phyloP scores from a whole-genome alignment of 2,113 vertebrate species.

The Dicaeum eximium region DNA sequence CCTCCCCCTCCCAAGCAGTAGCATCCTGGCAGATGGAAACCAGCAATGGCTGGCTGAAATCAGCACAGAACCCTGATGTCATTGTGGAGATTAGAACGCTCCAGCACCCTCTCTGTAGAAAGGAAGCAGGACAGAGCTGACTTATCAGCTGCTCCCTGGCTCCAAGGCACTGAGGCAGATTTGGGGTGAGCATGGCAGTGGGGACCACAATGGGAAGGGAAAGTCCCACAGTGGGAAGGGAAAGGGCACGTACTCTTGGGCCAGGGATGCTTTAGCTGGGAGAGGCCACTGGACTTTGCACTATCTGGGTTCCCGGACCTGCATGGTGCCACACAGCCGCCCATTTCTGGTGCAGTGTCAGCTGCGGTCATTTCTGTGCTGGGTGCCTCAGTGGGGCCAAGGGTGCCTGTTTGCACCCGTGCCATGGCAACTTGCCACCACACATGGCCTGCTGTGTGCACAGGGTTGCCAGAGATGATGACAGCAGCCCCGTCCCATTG shows the following conservation, averaged over 20 bases:
- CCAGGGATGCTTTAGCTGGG: neutral
- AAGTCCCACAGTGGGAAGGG: too few relatives aligned
- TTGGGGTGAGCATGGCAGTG: accelerated
- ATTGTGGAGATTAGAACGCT: neutral
- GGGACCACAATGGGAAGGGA: neutral
- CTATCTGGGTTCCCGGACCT: accelerated
- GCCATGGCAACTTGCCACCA: neutral
- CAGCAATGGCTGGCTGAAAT: neutral
- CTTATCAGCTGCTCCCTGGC: neutral
- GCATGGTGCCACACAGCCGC: accelerated
- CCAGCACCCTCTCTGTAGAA: neutral
- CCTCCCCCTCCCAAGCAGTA: neutral
- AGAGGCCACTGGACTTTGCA: neutral
- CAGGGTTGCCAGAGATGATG: neutral
- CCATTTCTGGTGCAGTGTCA: accelerated
- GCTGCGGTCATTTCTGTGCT: neutral
- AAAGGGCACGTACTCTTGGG: accelerated
- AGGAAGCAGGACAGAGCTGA: neutral
- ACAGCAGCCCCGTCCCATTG: neutral
- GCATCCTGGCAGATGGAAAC: neutral
- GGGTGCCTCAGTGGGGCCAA: neutral
- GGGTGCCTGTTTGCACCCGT: neutral
- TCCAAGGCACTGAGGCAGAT: neutral
- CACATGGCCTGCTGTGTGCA: neutral
- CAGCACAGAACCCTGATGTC: neutral